phyloP scores from a whole-genome alignment of 2,888 invertebrate genomes.

The Hymenopus coronatus region DNA sequence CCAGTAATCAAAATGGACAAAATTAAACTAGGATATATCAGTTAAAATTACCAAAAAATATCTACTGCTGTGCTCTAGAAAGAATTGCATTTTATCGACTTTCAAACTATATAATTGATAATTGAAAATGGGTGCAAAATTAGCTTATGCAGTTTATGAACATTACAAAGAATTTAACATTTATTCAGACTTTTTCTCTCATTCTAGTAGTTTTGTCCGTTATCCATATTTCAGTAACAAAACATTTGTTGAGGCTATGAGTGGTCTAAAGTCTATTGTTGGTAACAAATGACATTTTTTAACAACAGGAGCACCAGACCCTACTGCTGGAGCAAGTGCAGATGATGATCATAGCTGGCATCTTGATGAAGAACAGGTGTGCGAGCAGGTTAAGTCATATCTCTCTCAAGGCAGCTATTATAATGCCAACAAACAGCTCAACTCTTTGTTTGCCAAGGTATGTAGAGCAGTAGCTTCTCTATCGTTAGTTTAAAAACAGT shows the following conservation, averaged over 20 bases:
- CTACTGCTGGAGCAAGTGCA: constrained; percentile 80
- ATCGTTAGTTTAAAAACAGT: background rate
- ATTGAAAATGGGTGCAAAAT: too few relatives aligned
- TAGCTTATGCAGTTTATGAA: too few relatives aligned
- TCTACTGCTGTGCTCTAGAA: too few relatives aligned
- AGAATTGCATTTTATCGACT: too few relatives aligned
- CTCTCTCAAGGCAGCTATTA: constrained; percentile 80
- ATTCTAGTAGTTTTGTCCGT: too few relatives aligned
- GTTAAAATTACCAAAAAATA: too few relatives aligned
- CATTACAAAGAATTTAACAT: too few relatives aligned
- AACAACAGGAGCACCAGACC: constrained; percentile 73
- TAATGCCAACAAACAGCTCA: constrained; percentile 79
- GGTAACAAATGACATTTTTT: background rate
- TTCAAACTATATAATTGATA: too few relatives aligned
- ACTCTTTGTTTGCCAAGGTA: constrained; percentile 83
- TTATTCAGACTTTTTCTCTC: too few relatives aligned
- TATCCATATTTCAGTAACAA: too few relatives aligned
- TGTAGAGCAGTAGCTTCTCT: constrained; percentile 23
- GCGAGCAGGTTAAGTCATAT: constrained; percentile 80
- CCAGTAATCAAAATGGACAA: too few relatives aligned
- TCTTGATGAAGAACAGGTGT: constrained; percentile 81
- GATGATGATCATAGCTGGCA: constrained; percentile 86
- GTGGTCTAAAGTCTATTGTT: background rate
- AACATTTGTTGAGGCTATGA: background rate
- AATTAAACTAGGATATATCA: too few relatives aligned